Evolutionary conservation across 2,113 vertebrate genomes (phyloP).

Genomic region (Thamnophis sirtalis): DNA sequence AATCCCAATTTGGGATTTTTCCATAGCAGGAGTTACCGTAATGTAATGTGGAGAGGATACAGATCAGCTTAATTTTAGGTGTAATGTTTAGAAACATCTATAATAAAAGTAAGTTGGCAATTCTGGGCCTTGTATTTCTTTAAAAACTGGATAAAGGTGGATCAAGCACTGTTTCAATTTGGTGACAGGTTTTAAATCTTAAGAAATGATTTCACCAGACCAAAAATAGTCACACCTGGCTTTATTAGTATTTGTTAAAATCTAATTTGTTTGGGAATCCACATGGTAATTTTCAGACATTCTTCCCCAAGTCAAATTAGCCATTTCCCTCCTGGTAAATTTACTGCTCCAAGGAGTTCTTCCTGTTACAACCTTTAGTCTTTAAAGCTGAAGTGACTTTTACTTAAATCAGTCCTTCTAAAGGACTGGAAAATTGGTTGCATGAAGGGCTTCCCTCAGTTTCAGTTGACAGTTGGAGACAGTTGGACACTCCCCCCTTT

Average conservation of each 20-base stretch:
- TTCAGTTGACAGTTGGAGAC: background rate
- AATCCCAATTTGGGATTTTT: background rate
- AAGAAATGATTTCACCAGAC: background rate
- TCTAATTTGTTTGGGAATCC: background rate
- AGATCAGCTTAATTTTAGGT: background rate
- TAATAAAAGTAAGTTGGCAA: background rate
- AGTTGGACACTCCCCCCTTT: background rate
- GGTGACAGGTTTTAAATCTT: background rate
- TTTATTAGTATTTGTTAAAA: background rate
- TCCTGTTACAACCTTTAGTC: background rate
- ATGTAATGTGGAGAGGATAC: background rate
- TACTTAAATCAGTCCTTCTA: background rate
- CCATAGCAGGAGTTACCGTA: background rate
- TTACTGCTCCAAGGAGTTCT: background rate
- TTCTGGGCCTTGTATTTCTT: background rate
- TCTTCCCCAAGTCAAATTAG: background rate
- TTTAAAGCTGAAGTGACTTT: background rate
- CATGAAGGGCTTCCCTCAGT: background rate
- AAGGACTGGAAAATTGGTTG: background rate
- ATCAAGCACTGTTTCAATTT: background rate
- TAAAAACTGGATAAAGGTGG: background rate
- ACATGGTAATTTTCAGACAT: background rate
- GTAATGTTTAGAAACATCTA: background rate
- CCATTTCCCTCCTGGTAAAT: background rate
- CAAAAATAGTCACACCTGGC: background rate